These are phyloP conservation scores for Malurus leucopterus DNA, from an alignment of 2,797 vertebrate genomes.

Conservation along the genomic window DNA sequence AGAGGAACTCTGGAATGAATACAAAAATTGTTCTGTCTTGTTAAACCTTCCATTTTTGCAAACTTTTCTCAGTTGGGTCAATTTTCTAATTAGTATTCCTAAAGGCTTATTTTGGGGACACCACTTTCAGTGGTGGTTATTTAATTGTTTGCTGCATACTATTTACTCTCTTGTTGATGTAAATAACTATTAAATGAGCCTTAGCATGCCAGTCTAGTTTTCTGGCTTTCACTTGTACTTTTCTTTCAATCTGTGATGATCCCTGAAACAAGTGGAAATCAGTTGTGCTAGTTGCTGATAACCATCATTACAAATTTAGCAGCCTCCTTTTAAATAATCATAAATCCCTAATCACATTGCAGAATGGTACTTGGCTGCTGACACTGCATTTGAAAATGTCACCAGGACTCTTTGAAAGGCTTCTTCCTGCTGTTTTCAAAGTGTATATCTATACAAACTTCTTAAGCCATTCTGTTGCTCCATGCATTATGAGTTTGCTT, in stretches of 20 bases:
- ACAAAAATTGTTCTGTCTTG: background rate
- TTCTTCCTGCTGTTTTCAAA: slow-evolving; percentile 36
- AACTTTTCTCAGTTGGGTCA: background rate
- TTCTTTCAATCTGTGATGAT: background rate
- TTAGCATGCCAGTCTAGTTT: background rate
- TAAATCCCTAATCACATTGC: slow-evolving; percentile 18
- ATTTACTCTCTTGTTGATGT: background rate
- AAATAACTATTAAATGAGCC: background rate
- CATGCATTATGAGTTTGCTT: slow-evolving; percentile 40
- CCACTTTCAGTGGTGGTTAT: background rate
- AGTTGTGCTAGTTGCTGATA: background rate
- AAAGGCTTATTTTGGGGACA: background rate
- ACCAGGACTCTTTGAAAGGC: slow-evolving; percentile 1
- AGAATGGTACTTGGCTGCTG: slow-evolving; percentile 6
- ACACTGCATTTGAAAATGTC: slow-evolving; percentile 33
- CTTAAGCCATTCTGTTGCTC: slow-evolving; percentile 8
- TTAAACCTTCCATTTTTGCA: background rate
- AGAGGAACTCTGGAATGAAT: background rate
- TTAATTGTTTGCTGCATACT: background rate
- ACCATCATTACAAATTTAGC: slow-evolving; percentile 13
- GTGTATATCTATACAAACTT: background rate
- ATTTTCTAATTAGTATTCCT: background rate
- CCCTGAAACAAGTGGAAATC: slow-evolving; percentile 8
- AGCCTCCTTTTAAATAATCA: slow-evolving; percentile 34
- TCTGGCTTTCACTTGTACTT: background rate